These are phyloP conservation scores for Cantharis flavilabris DNA, from an alignment of 2,888 invertebrate species.

Conservation along the genomic window DNA sequence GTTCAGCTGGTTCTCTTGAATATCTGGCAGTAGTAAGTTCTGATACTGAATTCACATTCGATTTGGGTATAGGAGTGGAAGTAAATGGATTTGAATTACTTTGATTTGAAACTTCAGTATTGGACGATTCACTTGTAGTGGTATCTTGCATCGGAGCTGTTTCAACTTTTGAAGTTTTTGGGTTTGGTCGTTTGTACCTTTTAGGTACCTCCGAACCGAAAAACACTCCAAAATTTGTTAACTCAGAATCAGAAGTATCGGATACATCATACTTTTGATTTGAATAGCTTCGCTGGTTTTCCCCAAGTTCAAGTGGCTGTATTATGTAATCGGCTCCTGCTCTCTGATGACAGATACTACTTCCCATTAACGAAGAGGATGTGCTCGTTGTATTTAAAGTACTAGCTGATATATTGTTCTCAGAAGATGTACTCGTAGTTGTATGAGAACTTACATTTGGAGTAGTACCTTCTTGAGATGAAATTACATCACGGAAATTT, in stretches of 20 bases:
- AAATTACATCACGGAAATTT: not conserved
- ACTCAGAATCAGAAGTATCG: constrained; percentile 11
- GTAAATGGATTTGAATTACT: not conserved
- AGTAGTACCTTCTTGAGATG: not conserved
- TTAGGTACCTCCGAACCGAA: not conserved
- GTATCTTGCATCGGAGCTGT: not conserved
- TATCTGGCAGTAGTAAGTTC: not conserved
- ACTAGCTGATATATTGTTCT: not conserved
- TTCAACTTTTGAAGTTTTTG: not conserved
- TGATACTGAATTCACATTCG: not conserved
- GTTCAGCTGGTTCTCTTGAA: constrained; percentile 23
- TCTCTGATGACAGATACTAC: constrained; percentile 7
- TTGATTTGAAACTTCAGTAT: not conserved
- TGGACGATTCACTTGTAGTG: not conserved
- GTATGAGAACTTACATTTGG: not conserved
- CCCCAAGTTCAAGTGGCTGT: not conserved
- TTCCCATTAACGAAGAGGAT: constrained; percentile 16
- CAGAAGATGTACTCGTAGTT: not conserved
- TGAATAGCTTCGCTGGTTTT: not conserved
- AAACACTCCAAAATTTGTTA: constrained; percentile 14
- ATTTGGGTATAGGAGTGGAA: not conserved
- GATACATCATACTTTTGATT: not conserved
- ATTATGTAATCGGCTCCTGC: constrained; percentile 2
- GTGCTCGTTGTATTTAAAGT: constrained; percentile 7
- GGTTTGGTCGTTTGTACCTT: not conserved